phyloP scores from a whole-genome alignment of 2,113 vertebrate species.

The Ptilonorhynchus violaceus region DNA sequence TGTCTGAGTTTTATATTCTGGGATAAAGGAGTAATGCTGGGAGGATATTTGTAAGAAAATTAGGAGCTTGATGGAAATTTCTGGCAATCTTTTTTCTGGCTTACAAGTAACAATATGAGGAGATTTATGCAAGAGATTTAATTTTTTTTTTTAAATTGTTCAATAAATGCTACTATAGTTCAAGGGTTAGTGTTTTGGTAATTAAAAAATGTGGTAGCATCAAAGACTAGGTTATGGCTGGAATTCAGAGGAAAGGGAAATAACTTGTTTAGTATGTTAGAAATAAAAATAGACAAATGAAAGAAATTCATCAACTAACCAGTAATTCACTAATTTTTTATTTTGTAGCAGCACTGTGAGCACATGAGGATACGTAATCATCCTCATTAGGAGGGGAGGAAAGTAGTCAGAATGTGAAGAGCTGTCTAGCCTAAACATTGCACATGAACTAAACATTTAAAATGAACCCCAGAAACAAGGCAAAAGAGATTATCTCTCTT shows the following conservation, averaged over 20 bases:
- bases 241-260: neutral
- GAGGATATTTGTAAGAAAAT: neutral
- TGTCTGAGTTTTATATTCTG: neutral
- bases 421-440: neutral
- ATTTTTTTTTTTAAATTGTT: neutral
- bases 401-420: neutral
- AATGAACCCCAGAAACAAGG: neutral
- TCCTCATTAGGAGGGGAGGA: neutral
- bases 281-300: neutral
- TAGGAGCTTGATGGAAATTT: neutral
- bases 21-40: neutral
- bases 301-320: neutral
- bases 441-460: neutral
- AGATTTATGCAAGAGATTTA: neutral
- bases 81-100: neutral
- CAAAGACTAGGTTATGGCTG: accelerated
- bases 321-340: neutral
- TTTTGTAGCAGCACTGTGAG: neutral
- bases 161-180: neutral
- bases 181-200: neutral
- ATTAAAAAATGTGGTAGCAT: neutral
- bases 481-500: neutral
- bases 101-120: neutral
- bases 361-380: neutral
- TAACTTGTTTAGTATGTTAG: neutral